phyloP scores from a whole-genome alignment of 2,888 invertebrate species.

The Microctonus aethiopoides region DNA sequence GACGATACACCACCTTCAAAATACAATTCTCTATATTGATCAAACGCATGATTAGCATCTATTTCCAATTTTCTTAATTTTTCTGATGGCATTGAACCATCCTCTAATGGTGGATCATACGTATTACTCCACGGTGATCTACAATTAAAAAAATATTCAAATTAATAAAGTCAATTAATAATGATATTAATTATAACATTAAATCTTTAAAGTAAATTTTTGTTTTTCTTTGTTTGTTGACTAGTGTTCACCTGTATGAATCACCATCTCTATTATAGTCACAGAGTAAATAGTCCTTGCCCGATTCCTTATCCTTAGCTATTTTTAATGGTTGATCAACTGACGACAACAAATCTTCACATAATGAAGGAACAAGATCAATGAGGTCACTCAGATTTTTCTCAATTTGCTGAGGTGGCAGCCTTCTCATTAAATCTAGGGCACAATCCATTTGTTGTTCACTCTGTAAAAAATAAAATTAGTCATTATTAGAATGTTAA shows the following conservation, averaged over 20 bases:
- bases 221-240: not conserved
- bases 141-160: constrained; percentile 22
- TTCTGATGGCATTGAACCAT: constrained; percentile 98
- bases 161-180: not conserved
- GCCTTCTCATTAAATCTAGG: constrained; percentile 96
- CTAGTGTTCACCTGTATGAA: constrained; percentile 80
- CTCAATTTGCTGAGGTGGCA: constrained; percentile 99
- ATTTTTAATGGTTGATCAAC: constrained; percentile 99
- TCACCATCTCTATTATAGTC: constrained; percentile 99
- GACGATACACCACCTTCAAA: constrained; percentile 99
- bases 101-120: constrained; percentile 97
- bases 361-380: constrained; percentile 93
- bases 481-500: constrained; percentile 5
- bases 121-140: constrained; percentile 99
- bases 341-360: constrained; percentile 96
- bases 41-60: constrained; percentile 98
- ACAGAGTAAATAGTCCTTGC: constrained; percentile 97
- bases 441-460: constrained; percentile 99
- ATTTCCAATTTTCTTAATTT: constrained; percentile 94
- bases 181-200: no score
- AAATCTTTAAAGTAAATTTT: not conserved
- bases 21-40: constrained; percentile 99
- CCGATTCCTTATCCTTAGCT: constrained; percentile 92
- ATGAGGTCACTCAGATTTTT: constrained; percentile 98
- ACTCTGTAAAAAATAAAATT: constrained; percentile 72